These are phyloP conservation scores for Mycalesis mineus DNA, from an alignment of 2,888 invertebrate genomes.

Conservation along the genomic window DNA sequence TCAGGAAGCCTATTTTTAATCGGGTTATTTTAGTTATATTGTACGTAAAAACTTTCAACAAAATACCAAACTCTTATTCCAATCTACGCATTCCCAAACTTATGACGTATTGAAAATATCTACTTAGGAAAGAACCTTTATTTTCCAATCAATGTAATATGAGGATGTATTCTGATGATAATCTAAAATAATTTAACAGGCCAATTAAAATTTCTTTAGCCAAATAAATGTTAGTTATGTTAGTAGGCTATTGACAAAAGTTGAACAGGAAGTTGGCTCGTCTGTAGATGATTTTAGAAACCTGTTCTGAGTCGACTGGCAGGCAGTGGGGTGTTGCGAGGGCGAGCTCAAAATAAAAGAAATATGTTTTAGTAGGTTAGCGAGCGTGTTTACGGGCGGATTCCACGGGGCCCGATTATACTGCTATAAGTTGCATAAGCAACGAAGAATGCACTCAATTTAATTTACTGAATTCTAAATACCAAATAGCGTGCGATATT, in stretches of 20 bases:
- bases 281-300: slow-evolving; percentile 38
- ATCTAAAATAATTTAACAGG: too few relatives aligned
- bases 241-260: not conserved
- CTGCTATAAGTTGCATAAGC: slow-evolving; percentile 41
- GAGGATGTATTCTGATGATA: too few relatives aligned
- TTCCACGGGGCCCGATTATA: slow-evolving; percentile 62
- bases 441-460: slow-evolving; percentile 4
- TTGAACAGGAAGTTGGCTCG: not conserved
- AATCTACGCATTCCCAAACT: too few relatives aligned
- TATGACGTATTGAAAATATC: too few relatives aligned
- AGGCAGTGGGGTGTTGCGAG: slow-evolving; percentile 46
- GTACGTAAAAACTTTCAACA: too few relatives aligned
- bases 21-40: too few relatives aligned
- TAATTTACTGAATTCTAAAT: not conserved
- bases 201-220: too few relatives aligned
- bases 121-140: too few relatives aligned
- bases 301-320: slow-evolving; percentile 60
- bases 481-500: not conserved
- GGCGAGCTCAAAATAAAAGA: slow-evolving; percentile 72
- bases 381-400: slow-evolving; percentile 73
- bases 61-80: too few relatives aligned
- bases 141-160: too few relatives aligned
- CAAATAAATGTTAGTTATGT: too few relatives aligned
- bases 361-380: slow-evolving; percentile 78
- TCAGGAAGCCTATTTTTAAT: too few relatives aligned